Conservation (phyloP, 1,140 invertebrate genomes). For the Chrysopa pallens region DNA sequence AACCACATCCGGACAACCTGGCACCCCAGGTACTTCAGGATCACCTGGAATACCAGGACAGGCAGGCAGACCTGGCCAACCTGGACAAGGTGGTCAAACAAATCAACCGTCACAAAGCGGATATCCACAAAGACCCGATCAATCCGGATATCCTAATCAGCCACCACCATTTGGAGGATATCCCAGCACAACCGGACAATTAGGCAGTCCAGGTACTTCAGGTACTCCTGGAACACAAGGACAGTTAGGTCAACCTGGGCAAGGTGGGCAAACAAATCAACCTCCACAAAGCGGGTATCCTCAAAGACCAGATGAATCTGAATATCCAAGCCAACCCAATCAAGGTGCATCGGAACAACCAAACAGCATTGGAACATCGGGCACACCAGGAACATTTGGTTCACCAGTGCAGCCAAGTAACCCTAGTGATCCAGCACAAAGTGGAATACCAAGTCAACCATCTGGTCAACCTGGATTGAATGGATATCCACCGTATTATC, state of each 20-base stretch:
- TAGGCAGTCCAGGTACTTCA: constrained; percentile 1
- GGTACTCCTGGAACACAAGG: constrained; percentile 12
- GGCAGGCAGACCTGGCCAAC: constrained; percentile 7
- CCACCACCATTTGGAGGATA: not conserved
- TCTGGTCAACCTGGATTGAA: constrained; percentile 4
- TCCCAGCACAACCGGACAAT: not conserved
- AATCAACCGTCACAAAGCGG: too few relatives aligned
- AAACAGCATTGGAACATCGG: constrained; percentile 49
- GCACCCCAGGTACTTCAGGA: not conserved
- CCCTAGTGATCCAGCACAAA: constrained; percentile 14
- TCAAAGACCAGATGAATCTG: constrained; percentile 8
- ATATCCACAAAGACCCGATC: not conserved
- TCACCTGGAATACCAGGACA: not conserved
- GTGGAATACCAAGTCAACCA: constrained; percentile 3
- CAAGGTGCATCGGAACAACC: constrained; percentile 6
- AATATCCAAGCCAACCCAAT: constrained; percentile 18
- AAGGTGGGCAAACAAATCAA: constrained; percentile 3
- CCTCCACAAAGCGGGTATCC: constrained; percentile 9
- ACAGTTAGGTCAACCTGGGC: constrained; percentile 7
- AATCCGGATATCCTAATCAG: not conserved
- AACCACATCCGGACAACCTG: not conserved
- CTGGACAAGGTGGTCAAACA: too few relatives aligned
- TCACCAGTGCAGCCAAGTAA: constrained; percentile 33
- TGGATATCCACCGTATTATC: not conserved
- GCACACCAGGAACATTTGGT: constrained; percentile 47